phyloP scores from a whole-genome alignment of 2,797 vertebrate genomes.

The Argentina silus region DNA sequence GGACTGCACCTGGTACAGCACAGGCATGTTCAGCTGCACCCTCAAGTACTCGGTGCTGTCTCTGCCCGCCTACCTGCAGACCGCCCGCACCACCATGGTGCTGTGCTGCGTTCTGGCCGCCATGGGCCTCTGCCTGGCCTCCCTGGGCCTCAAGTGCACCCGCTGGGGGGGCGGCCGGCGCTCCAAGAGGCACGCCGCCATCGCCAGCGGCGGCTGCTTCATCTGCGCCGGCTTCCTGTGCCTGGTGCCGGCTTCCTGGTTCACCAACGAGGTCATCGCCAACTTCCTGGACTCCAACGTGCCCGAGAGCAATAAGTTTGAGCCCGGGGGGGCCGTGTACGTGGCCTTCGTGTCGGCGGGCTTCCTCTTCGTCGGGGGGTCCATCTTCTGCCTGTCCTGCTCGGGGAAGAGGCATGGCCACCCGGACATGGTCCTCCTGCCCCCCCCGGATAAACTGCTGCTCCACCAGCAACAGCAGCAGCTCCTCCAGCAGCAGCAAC shows the following conservation, averaged over 20 bases:
- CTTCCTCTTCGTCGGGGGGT: conserved; percentile 84
- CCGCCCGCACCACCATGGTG: conserved; percentile 87
- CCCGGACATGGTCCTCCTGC: conserved; percentile 79
- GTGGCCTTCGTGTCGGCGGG: conserved; percentile 87
- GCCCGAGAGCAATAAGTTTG: conserved; percentile 86
- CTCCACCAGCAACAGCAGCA: conserved; percentile 81
- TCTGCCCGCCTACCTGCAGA: conserved; percentile 85
- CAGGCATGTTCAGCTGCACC: conserved; percentile 93
- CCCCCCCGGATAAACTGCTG: conserved; percentile 77
- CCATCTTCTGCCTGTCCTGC: conserved; percentile 88
- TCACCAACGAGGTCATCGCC: conserved; percentile 86
- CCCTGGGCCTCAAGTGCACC: conserved; percentile 91
- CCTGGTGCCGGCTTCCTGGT: conserved; percentile 88
- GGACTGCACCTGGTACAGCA: conserved; percentile 95
- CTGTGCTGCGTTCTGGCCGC: conserved; percentile 83
- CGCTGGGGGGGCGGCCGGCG: conserved; percentile 82
- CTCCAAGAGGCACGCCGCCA: conserved; percentile 84
- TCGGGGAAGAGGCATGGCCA: conserved; percentile 76
- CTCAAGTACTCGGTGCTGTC: conserved; percentile 85
- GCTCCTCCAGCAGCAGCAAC: conserved; percentile 75
- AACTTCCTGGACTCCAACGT: conserved; percentile 83
- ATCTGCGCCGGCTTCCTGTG: conserved; percentile 81
- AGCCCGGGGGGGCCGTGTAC: conserved; percentile 90
- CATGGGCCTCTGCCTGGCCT: conserved; percentile 84
- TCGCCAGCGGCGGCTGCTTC: conserved; percentile 87